Evolutionary conservation across 2,113 vertebrate species (phyloP), one percentile per base, ranked within the genome.

Genomic region (Melanostigma gelatinosum): DNA sequence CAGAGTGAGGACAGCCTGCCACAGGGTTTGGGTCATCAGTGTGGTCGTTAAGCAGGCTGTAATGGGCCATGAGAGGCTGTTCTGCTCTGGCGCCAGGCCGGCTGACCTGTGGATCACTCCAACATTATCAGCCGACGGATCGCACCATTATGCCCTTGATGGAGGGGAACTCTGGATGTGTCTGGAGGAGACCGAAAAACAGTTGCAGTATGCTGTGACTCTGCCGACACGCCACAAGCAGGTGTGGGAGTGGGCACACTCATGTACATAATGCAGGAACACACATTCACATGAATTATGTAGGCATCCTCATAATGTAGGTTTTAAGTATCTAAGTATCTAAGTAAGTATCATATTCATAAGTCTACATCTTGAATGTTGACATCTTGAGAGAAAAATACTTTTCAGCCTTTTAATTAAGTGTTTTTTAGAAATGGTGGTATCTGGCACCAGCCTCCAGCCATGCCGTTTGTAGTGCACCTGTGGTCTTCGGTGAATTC

Each of bases 21-120:
- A 82, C 68, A 83, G 77, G 75, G 88, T 88, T 88, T 80, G 79
- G 92, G 86, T 92, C 90, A 90, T 93, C 84, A 94, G 83, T 71
- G 86, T 88, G 86, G 90, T 91, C 92, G 92, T 95, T 94, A 94
- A 90, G 88, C 72, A 83, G 83, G 66, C 90, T 72, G 85, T 94
- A 95, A 95, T 94, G 93, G 92, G 88, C 92, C 93, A 87, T 91
- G 88, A 93, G 91, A 87, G 87, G 75, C 89, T 86, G 82, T 92
- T 93, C 90, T 91, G 87, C 87, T 91, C 88, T 83, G 90, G 89
- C 44, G 81, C 84, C 48, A 54, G 76, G 88, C 84, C 42, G 82
- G 82, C 75, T 68, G 83, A 87, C 91, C 90, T 85, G 80, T 71
- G 85, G 92, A 92, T 93, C 88, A 72, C 85, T 83, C 78, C 67